phyloP scores from a whole-genome alignment of 2,113 vertebrate genomes.

The Gavia stellata region DNA sequence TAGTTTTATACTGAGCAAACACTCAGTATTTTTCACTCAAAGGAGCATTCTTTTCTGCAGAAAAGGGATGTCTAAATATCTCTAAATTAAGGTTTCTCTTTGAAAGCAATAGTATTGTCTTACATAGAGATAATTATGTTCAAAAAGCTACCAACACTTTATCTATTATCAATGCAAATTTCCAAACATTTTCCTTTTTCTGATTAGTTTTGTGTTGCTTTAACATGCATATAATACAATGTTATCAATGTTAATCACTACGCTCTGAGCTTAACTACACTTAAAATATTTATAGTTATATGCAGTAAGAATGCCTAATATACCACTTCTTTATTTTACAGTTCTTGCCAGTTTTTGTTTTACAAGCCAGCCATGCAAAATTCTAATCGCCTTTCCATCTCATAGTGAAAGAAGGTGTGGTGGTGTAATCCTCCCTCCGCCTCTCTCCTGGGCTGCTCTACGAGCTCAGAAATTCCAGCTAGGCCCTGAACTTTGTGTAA shows the following conservation, averaged over 20 bases:
- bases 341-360: neutral
- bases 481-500: too few relatives aligned
- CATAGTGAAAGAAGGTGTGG: neutral
- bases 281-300: neutral
- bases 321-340: neutral
- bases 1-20: neutral
- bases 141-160: neutral
- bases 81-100: neutral
- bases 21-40: neutral
- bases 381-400: neutral
- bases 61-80: neutral
- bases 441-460: too few relatives aligned
- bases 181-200: neutral
- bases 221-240: neutral
- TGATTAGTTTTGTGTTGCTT: neutral
- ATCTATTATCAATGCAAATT: neutral
- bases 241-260: neutral
- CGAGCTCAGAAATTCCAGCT: too few relatives aligned
- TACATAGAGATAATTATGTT: neutral
- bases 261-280: neutral
- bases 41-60: neutral
- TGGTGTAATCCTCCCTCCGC: too few relatives aligned
- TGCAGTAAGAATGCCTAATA: neutral
- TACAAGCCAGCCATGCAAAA: neutral
- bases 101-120: neutral